Evolutionary conservation across 2,797 vertebrate genomes (phyloP).

Genomic region (Catostomus latipinnis): DNA sequence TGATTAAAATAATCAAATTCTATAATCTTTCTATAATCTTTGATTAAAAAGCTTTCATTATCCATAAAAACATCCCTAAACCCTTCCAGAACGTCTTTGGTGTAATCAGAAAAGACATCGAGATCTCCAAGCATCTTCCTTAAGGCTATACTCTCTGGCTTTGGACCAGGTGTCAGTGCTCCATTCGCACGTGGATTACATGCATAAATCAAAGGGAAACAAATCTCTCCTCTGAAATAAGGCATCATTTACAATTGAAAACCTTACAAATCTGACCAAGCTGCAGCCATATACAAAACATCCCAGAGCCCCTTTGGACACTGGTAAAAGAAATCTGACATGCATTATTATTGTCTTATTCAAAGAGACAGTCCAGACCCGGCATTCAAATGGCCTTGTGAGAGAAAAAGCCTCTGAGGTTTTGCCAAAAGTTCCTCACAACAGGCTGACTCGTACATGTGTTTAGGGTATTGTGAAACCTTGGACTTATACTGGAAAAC

Average conservation of each 20-base stretch:
- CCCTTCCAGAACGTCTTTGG: background rate
- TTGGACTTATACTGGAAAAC: constrained; percentile 58
- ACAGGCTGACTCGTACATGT: constrained; percentile 59
- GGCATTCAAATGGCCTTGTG: constrained; percentile 53
- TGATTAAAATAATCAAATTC: too few relatives aligned
- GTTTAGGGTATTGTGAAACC: constrained; percentile 66
- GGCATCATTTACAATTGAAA: constrained; percentile 54
- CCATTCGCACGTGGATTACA: constrained; percentile 59
- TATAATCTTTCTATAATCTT: constrained; percentile 20
- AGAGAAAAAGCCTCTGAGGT: constrained; percentile 60
- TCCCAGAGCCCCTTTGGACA: constrained; percentile 66
- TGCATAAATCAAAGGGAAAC: constrained; percentile 61
- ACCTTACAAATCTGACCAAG: constrained; percentile 58
- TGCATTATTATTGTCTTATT: constrained; percentile 66
- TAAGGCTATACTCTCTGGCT: constrained; percentile 7
- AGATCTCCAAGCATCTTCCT: constrained; percentile 25
- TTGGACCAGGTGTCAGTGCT: constrained; percentile 17
- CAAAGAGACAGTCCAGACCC: constrained; percentile 72
- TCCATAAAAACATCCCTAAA: constrained; percentile 17
- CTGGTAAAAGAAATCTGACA: constrained; percentile 72
- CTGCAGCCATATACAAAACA: constrained; percentile 58
- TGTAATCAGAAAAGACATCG: constrained; percentile 18
- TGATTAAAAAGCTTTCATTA: constrained; percentile 35
- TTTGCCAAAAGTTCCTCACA: constrained; percentile 63
- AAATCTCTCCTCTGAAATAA: constrained; percentile 55